phyloP scores from a whole-genome alignment of 2,113 vertebrate genomes.

The Halichoeres trimaculatus region DNA sequence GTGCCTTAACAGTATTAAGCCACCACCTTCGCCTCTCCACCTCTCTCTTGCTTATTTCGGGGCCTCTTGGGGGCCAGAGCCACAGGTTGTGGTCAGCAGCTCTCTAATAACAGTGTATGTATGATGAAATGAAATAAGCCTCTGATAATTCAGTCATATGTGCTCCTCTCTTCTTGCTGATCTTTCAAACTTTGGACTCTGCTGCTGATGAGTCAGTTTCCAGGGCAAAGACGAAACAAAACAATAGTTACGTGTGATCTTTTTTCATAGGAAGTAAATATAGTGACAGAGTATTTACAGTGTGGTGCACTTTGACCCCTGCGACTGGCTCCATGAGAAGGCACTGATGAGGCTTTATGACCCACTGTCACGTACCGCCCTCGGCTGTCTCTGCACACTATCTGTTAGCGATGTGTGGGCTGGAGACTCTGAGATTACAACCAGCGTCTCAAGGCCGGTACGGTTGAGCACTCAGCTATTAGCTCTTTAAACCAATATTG shows the following conservation, averaged over 20 bases:
- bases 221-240: slow-evolving; percentile 45
- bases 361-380: slow-evolving; percentile 35
- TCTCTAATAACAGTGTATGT: slow-evolving; percentile 31
- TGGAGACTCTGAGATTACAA: slow-evolving; percentile 38
- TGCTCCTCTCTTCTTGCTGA: slow-evolving; percentile 47
- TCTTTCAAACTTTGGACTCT: slow-evolving; percentile 65
- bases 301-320: slow-evolving; percentile 50
- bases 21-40: too few species aligned
- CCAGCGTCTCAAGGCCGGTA: slow-evolving; percentile 56
- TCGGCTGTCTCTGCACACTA: background rate
- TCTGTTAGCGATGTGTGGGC: slow-evolving; percentile 52
- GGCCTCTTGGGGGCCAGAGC: slow-evolving; percentile 32
- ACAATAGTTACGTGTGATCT: slow-evolving; percentile 31
- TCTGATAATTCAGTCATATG: slow-evolving; percentile 28
- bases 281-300: slow-evolving; percentile 34
- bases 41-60: slow-evolving; percentile 1
- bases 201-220: slow-evolving; percentile 60
- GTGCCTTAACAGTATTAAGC: too few species aligned
- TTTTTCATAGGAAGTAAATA: slow-evolving; percentile 52
- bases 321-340: slow-evolving; percentile 12
- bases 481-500: slow-evolving; percentile 75
- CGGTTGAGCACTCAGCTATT: slow-evolving; percentile 71
- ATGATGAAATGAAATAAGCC: slow-evolving; percentile 41
- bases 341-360: slow-evolving; percentile 7
- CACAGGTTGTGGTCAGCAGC: slow-evolving; percentile 31